Evolutionary conservation across 1,140 invertebrate genomes (phyloP).

Genomic region (Brachionus rotundiformis): DNA sequence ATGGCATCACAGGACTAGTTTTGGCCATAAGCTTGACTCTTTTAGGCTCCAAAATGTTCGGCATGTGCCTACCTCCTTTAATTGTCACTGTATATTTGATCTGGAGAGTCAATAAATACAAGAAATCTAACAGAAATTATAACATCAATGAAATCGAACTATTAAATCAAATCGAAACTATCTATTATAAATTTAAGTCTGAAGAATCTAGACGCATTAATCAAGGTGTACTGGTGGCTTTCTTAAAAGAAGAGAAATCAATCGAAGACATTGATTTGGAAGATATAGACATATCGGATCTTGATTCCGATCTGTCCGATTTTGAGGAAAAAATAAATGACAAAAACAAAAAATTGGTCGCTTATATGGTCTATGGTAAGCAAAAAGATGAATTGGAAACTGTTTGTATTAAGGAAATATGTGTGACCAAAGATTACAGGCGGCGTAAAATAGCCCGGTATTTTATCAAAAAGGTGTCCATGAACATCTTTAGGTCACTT

Average conservation of each 20-base stretch:
- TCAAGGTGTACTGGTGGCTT: conserved; percentile 43
- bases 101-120: conserved; percentile 41
- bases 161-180: conserved; percentile 16
- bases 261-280: conserved; percentile 42
- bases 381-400: conserved; percentile 49
- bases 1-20: background rate
- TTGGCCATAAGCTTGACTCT: conserved; percentile 34
- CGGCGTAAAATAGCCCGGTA: background rate
- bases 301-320: conserved; percentile 7
- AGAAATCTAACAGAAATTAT: background rate
- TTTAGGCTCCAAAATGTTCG: conserved; percentile 22
- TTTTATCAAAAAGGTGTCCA: background rate
- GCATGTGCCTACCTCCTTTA: conserved; percentile 37
- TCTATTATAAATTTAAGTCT: conserved; percentile 38
- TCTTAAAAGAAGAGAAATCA: conserved; percentile 36
- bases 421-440: conserved; percentile 27
- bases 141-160: conserved; percentile 52
- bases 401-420: conserved; percentile 40
- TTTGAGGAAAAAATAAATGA: conserved; percentile 9
- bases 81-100: conserved; percentile 24
- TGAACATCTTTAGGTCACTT: background rate
- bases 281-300: conserved; percentile 2
- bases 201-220: background rate
- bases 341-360: conserved; percentile 33
- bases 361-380: conserved; percentile 31